Evolutionary conservation across 2,797 vertebrate species (phyloP).

Genomic region (Xenentodon cancila): DNA sequence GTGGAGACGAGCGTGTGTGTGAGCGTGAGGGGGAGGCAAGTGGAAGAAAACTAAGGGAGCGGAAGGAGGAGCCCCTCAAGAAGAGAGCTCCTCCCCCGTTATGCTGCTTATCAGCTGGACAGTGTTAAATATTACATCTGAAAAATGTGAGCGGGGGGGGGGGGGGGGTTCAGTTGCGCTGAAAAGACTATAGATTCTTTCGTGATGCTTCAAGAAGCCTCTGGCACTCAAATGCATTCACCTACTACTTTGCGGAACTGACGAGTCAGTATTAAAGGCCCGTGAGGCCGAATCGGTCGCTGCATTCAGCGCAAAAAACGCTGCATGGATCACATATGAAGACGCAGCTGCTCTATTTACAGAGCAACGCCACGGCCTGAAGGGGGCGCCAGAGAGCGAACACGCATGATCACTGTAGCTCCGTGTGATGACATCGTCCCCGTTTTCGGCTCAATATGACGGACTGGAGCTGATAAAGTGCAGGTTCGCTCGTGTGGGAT

Average conservation of each 20-base stretch:
- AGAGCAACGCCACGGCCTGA: neutral
- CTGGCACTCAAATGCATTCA: no score
- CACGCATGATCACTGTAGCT: neutral
- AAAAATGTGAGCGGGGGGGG: neutral
- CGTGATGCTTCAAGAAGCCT: neutral
- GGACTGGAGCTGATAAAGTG: no score
- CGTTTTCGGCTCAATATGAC: no score
- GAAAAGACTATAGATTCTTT: neutral
- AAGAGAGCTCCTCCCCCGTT: conserved; percentile 62
- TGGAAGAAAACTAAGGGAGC: conserved; percentile 29
- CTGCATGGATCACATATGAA: conserved; percentile 1
- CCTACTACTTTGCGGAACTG: no score
- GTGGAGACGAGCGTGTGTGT: conserved; percentile 17
- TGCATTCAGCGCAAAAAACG: neutral
- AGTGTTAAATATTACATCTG: conserved; percentile 11
- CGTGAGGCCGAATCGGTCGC: neutral
- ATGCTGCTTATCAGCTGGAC: conserved; percentile 54
- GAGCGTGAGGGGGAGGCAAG: conserved; percentile 8
- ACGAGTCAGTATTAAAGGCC: no score
- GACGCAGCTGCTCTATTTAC: neutral
- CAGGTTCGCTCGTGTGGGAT: no score
- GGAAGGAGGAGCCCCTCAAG: conserved; percentile 53
- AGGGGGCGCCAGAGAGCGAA: conserved; percentile 4
- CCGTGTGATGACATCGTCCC: no score
- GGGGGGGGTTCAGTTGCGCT: neutral